Evolutionary conservation across 2,113 vertebrate species (phyloP).

Genomic region (Dendropsophus ebraccatus): DNA sequence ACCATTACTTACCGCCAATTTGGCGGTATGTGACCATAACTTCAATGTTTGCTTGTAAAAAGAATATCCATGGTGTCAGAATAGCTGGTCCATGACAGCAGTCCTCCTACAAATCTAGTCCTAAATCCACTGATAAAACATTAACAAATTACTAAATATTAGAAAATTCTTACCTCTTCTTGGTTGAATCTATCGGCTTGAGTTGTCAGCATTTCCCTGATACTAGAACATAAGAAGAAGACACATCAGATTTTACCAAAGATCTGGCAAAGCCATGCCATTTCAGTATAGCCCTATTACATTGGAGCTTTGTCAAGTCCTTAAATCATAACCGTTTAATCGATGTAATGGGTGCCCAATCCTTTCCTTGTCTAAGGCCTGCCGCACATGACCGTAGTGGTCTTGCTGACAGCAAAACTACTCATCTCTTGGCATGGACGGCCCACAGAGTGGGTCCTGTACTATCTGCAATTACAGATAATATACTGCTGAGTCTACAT

Average conservation of each 20-base stretch:
- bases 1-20: too few species aligned
- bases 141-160: background rate
- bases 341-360: too few species aligned
- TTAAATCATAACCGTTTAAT: background rate
- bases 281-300: background rate
- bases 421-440: too few species aligned
- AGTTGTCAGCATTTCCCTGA: slow-evolving; percentile 89
- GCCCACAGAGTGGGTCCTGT: too few species aligned
- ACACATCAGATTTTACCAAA: background rate
- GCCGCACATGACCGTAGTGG: too few species aligned
- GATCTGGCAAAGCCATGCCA: background rate
- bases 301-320: too few species aligned
- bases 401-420: too few species aligned
- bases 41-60: background rate
- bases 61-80: background rate
- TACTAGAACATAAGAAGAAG: slow-evolving; percentile 70
- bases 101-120: background rate
- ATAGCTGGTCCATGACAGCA: background rate
- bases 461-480: too few species aligned
- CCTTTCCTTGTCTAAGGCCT: too few species aligned
- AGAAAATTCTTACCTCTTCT: slow-evolving; percentile 80
- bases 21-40: too few species aligned
- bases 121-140: background rate
- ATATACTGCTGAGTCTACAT: too few species aligned
- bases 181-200: slow-evolving; percentile 90